A percentile compares a stretch with the other conserved stretches of the same genome.
Evolutionary conservation across 2,113 vertebrate species (phyloP).

Genomic region (Eolophus roseicapilla): DNA sequence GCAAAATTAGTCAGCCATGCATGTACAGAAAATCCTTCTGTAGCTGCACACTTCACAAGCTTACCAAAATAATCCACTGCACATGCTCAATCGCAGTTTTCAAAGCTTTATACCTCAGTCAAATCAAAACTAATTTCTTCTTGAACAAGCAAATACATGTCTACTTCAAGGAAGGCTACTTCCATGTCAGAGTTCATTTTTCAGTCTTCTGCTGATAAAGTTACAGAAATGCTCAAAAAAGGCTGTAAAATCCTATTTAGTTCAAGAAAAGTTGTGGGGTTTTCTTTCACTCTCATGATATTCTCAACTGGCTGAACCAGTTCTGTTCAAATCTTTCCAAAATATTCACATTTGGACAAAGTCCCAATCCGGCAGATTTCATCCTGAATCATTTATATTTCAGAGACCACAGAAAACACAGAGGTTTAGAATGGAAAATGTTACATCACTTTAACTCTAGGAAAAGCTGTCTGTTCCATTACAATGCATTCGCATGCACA

Average conservation of each 20-base stretch:
- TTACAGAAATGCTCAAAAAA: constrained; percentile 5
- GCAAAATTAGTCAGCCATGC: constrained; percentile 43
- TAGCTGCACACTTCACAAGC: constrained; percentile 34
- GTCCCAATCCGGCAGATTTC: constrained; percentile 11
- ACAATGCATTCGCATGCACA: background rate
- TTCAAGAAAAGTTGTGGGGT: background rate
- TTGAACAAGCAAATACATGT: constrained; percentile 31
- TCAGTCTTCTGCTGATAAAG: constrained; percentile 32
- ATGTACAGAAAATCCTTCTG: constrained; percentile 42
- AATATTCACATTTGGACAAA: constrained; percentile 46
- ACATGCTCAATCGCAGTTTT: constrained; percentile 24
- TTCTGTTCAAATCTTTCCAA: constrained; percentile 29
- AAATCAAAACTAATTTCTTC: constrained; percentile 63
- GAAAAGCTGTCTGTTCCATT: constrained; percentile 11
- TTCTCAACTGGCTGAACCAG: constrained; percentile 21
- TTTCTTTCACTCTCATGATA: background rate
- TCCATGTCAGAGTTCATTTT: constrained; percentile 45
- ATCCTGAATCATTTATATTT: constrained; percentile 50
- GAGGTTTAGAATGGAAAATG: constrained; percentile 42
- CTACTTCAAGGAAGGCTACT: constrained; percentile 36
- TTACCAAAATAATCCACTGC: constrained; percentile 27
- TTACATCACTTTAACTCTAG: background rate
- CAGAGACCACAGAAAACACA: constrained; percentile 36
- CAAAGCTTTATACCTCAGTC: constrained; percentile 36
- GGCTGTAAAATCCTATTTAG: background rate